These are phyloP conservation scores for Probosciger aterrimus DNA, from an alignment of 2,113 vertebrate species.

Conservation along the genomic window DNA sequence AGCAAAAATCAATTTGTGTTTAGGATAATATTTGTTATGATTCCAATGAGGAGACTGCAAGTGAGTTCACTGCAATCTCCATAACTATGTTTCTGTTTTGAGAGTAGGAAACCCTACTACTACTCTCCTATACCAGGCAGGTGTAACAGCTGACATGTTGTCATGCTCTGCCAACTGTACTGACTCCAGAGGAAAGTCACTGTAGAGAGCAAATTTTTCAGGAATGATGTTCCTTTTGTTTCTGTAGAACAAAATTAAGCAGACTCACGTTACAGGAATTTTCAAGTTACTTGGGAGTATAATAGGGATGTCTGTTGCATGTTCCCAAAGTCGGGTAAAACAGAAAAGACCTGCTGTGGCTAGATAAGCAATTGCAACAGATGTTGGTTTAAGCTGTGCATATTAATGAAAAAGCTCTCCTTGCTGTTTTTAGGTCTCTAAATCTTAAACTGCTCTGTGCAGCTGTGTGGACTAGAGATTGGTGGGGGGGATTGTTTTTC, in stretches of 20 bases:
- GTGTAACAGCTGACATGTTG: neutral
- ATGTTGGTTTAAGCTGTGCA: slow-evolving; percentile 27
- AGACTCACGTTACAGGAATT: neutral
- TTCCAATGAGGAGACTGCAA: neutral
- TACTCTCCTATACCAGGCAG: neutral
- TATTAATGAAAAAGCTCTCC: slow-evolving; percentile 4
- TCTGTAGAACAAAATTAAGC: neutral
- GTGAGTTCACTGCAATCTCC: neutral
- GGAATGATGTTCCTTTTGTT: neutral
- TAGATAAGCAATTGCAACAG: slow-evolving; percentile 34
- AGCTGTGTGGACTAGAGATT: neutral
- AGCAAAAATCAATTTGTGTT: neutral
- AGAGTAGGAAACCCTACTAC: neutral
- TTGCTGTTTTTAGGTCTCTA: neutral
- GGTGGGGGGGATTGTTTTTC: neutral
- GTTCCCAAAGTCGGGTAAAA: neutral
- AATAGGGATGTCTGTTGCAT: neutral
- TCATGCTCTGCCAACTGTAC: neutral
- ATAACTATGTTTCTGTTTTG: neutral
- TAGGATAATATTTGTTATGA: neutral
- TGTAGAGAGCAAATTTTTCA: neutral
- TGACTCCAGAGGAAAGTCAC: neutral
- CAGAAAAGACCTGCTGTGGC: neutral
- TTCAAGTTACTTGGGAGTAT: neutral
- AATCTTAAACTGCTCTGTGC: slow-evolving; percentile 30